These are phyloP conservation scores for Gulo gulo DNA, from an alignment of 2,113 vertebrate species.

Conservation along the genomic window DNA sequence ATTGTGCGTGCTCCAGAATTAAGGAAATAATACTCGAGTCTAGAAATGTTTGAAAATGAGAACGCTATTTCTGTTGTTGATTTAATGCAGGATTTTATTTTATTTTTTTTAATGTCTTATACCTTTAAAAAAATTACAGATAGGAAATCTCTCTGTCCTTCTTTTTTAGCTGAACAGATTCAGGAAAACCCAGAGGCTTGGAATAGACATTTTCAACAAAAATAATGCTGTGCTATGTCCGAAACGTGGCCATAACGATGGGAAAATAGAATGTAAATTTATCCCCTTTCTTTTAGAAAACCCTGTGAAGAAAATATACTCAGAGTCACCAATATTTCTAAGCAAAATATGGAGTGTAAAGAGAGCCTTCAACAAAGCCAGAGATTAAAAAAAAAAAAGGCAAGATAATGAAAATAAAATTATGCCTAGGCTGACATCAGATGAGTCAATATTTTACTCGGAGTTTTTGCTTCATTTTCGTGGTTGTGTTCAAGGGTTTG, in stretches of 20 bases:
- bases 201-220: neutral
- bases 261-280: neutral
- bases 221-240: neutral
- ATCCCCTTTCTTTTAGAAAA: neutral
- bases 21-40: neutral
- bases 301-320: neutral
- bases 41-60: constrained; percentile 37
- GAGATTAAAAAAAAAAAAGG: neutral
- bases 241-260: neutral
- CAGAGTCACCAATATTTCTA: neutral
- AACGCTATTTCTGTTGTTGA: constrained; percentile 59
- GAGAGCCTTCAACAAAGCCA: neutral
- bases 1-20: rapidly evolving
- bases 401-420: neutral
- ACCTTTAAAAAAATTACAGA: constrained; percentile 72
- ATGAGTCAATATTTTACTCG: neutral
- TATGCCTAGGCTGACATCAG: neutral
- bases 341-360: neutral
- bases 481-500: neutral
- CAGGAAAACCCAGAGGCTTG: constrained; percentile 38
- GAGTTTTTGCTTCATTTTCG: constrained; percentile 33
- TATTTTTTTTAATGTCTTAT: constrained; percentile 58
- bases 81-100: constrained; percentile 67
- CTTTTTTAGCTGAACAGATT: constrained; percentile 70
- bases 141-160: constrained; percentile 67